Evolutionary conservation across 2,888 invertebrate genomes (phyloP).

Genomic region (Erebia epiphron): DNA sequence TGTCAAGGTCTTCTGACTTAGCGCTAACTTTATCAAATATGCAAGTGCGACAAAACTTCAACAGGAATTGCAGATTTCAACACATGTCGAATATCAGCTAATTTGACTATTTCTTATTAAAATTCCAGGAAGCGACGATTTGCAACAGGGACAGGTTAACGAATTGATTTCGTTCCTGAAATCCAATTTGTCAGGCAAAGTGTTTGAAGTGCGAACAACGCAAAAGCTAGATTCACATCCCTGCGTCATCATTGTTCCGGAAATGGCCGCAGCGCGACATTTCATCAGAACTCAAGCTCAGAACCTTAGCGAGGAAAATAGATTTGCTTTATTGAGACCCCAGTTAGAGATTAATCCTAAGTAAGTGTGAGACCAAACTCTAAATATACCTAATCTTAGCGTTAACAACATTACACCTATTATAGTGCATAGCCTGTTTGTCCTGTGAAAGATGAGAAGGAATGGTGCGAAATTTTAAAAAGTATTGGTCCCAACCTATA

Average conservation of each 20-base stretch:
- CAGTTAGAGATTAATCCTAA: conserved; percentile 97
- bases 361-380: conserved; percentile 70
- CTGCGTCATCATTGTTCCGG: conserved; percentile 96
- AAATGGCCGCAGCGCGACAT: conserved; percentile 98
- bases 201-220: conserved; percentile 92
- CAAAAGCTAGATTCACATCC: conserved; percentile 94
- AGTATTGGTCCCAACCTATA: too few relatives aligned
- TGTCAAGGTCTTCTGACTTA: too few relatives aligned
- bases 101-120: background rate
- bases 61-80: too few relatives aligned
- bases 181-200: conserved; percentile 89
- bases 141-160: conserved; percentile 89
- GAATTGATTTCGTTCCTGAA: conserved; percentile 91
- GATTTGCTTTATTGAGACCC: conserved; percentile 93
- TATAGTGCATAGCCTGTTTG: too few relatives aligned
- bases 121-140: conserved; percentile 82
- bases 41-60: too few relatives aligned
- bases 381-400: too few relatives aligned
- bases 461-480: too few relatives aligned
- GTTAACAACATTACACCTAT: too few relatives aligned
- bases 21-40: too few relatives aligned
- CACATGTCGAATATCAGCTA: conserved; percentile 2
- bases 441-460: too few relatives aligned
- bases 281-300: conserved; percentile 95
- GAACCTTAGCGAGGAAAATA: conserved; percentile 91